Evolutionary conservation across 2,113 vertebrate genomes (phyloP).

Genomic region (Dolichallabes microphthalmus): DNA sequence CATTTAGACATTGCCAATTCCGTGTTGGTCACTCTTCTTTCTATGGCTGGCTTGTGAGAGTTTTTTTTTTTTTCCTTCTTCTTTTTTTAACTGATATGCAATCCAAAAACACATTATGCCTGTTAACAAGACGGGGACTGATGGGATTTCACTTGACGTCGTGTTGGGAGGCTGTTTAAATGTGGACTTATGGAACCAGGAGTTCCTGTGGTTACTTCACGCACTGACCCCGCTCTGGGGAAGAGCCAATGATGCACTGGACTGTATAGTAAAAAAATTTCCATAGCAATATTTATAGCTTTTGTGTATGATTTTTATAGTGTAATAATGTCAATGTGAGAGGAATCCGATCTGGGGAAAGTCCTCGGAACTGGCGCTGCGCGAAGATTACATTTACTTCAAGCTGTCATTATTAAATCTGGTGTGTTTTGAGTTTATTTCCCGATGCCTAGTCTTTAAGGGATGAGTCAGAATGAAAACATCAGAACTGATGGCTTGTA

Average conservation of each 20-base stretch:
- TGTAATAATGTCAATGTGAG: slow-evolving; percentile 64
- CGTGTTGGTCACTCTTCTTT: not conserved
- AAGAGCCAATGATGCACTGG: slow-evolving; percentile 78
- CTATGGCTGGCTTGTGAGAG: slow-evolving; percentile 27
- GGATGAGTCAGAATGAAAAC: not conserved
- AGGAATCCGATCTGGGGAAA: slow-evolving; percentile 46
- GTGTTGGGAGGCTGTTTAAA: slow-evolving; percentile 51
- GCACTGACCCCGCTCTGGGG: slow-evolving; percentile 73
- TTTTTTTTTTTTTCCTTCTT: not conserved
- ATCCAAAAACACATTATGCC: slow-evolving; percentile 29
- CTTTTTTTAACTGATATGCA: slow-evolving; percentile 30
- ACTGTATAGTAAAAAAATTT: slow-evolving; percentile 74
- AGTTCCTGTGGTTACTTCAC: slow-evolving; percentile 68
- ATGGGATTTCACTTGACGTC: slow-evolving; percentile 35
- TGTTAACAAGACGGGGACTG: slow-evolving; percentile 34
- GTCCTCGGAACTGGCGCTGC: slow-evolving; percentile 62
- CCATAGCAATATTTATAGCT: slow-evolving; percentile 81
- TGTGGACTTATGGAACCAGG: slow-evolving; percentile 61
- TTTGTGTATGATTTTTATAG: slow-evolving; percentile 64
- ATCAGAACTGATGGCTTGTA: slow-evolving; percentile 2
- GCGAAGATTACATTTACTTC: slow-evolving; percentile 64
- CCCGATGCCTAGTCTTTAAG: not conserved
- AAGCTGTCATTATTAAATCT: not conserved
- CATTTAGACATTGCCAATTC: not conserved
- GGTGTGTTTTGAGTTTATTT: slow-evolving; percentile 25